Percentiles rank a stretch among this genome's conserved stretches.
Evolutionary conservation across 2,888 invertebrate genomes (phyloP).

Genomic region (Heliconius sara): DNA sequence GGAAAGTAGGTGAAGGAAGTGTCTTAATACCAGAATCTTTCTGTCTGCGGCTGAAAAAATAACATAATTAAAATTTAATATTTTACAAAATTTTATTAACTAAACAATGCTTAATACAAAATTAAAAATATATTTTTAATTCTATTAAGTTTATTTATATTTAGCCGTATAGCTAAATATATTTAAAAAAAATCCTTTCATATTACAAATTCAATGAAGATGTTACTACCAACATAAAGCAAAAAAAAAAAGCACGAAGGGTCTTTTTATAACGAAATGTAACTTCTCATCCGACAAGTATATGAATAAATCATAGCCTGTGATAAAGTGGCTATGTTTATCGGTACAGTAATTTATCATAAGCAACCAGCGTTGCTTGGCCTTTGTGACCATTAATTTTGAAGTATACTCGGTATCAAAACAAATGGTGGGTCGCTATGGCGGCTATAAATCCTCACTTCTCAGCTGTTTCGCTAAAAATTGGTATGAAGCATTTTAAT

Average conservation of each 20-base stretch:
- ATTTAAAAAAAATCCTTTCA: not conserved
- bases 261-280: conserved; percentile 59
- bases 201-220: conserved; percentile 23
- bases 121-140: not conserved
- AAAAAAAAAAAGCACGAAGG: conserved; percentile 29
- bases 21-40: not conserved
- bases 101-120: no score
- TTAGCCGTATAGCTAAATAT: not conserved
- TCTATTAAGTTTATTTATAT: not conserved
- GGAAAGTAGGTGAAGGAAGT: no score
- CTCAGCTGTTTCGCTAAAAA: conserved; percentile 37
- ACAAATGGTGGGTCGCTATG: conserved; percentile 24
- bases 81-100: no score
- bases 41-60: not conserved
- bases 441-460: conserved; percentile 32
- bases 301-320: conserved; percentile 81
- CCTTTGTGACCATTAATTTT: conserved; percentile 48
- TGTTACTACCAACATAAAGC: conserved; percentile 18
- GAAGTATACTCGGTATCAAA: conserved; percentile 26
- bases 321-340: conserved; percentile 83
- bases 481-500: conserved; percentile 26
- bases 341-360: conserved; percentile 79
- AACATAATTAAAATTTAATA: no score
- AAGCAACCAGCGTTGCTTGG: conserved; percentile 60
- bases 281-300: conserved; percentile 75